These are phyloP conservation scores for Edolisoma coerulescens DNA, from an alignment of 2,113 vertebrate species.

Conservation along the genomic window DNA sequence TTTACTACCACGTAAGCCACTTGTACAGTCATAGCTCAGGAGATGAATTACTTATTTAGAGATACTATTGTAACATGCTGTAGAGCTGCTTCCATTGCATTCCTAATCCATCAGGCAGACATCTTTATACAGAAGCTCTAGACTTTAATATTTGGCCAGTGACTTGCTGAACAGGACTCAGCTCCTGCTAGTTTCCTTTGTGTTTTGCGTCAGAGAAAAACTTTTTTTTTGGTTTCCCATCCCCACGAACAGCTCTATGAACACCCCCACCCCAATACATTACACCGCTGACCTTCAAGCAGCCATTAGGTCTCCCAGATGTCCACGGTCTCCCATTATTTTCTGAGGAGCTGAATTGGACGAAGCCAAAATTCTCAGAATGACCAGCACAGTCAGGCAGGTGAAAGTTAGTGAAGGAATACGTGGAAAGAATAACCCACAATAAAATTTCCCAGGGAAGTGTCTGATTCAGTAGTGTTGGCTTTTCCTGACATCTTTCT, in stretches of 20 bases:
- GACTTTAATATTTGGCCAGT: not conserved
- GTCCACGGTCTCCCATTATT: not conserved
- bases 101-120: not conserved
- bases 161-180: not conserved
- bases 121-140: not conserved
- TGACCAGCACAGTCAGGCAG: rapidly evolving
- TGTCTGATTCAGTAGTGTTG: not conserved
- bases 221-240: not conserved
- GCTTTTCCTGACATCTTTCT: not conserved
- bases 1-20: not conserved
- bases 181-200: not conserved
- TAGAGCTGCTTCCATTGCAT: not conserved
- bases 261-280: rapidly evolving
- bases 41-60: not conserved
- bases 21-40: not conserved
- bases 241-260: not conserved
- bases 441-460: not conserved
- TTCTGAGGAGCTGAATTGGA: not conserved
- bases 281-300: not conserved
- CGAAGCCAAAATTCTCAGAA: not conserved
- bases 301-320: not conserved
- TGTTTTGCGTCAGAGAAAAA: not conserved
- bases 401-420: not conserved
- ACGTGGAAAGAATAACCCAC: not conserved
- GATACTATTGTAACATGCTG: not conserved